These are phyloP conservation scores for Drosophila chauvacae DNA, from an alignment of 1,140 invertebrate genomes.

Conservation along the genomic window DNA sequence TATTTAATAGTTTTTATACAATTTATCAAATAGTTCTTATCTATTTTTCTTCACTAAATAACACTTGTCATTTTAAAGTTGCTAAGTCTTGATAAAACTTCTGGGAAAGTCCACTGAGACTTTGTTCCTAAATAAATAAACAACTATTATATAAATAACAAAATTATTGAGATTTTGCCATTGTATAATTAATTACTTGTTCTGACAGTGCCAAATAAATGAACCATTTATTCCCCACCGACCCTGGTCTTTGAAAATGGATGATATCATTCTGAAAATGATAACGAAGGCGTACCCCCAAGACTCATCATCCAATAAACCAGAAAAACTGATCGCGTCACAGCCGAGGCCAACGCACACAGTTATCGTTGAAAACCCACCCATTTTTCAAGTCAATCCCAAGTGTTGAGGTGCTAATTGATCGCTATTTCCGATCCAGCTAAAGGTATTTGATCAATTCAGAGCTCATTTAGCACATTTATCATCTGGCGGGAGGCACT, in stretches of 20 bases:
- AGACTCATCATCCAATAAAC: conserved; percentile 44
- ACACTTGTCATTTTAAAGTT: not conserved
- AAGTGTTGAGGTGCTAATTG: conserved; percentile 35
- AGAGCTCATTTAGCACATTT: conserved; percentile 21
- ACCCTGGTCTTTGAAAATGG: conserved; percentile 1
- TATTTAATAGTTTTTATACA: no score
- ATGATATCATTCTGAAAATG: conserved; percentile 59
- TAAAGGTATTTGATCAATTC: conserved; percentile 28
- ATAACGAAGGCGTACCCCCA: conserved; percentile 28
- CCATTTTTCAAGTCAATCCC: conserved; percentile 7
- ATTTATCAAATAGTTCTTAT: not conserved
- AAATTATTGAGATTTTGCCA: not conserved
- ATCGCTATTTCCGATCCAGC: conserved; percentile 18
- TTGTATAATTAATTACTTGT: conserved; percentile 11
- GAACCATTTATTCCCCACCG: conserved; percentile 1
- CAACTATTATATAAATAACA: no score
- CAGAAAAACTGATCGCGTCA: conserved; percentile 35
- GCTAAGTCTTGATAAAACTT: not conserved
- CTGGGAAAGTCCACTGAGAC: not conserved
- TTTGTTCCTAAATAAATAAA: not conserved
- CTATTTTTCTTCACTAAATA: not conserved
- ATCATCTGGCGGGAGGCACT: conserved; percentile 25
- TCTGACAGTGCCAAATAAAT: conserved; percentile 18
- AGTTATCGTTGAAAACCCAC: not conserved
- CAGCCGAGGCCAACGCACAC: not conserved